phyloP scores from a whole-genome alignment of 2,113 vertebrate species.

The Channa maculata region DNA sequence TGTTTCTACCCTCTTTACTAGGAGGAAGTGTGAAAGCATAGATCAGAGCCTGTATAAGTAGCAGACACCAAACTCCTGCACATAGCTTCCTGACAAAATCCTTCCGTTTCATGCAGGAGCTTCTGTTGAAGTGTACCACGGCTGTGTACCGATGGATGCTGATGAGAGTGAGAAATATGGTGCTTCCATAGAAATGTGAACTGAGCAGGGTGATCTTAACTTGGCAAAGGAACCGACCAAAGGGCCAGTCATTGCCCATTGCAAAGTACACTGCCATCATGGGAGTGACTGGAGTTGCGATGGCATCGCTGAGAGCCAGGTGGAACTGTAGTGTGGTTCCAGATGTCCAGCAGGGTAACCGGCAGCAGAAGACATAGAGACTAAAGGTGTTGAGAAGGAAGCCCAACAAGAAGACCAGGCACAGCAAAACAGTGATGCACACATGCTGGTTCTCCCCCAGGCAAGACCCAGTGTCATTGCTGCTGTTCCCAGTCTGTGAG shows the following conservation, averaged over 20 bases:
- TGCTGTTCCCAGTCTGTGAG: slow-evolving; percentile 32
- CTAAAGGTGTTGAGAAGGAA: slow-evolving; percentile 74
- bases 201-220: slow-evolving; percentile 74
- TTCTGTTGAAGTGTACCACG: slow-evolving; percentile 72
- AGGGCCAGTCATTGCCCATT: slow-evolving; percentile 71
- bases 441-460: slow-evolving; percentile 20
- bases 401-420: slow-evolving; percentile 75
- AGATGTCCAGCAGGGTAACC: slow-evolving; percentile 74
- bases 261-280: slow-evolving; percentile 75
- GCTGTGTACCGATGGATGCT: slow-evolving; percentile 78
- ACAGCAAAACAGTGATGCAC: slow-evolving; percentile 65
- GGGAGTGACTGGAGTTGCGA: slow-evolving; percentile 71
- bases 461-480: slow-evolving; percentile 11
- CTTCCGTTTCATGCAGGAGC: slow-evolving; percentile 69
- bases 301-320: slow-evolving; percentile 77
- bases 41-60: slow-evolving; percentile 65
- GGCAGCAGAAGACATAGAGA: slow-evolving; percentile 81
- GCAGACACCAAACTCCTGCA: slow-evolving; percentile 67
- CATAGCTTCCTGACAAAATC: slow-evolving; percentile 77
- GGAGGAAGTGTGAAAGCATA: slow-evolving; percentile 67
- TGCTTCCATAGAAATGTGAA: slow-evolving; percentile 79
- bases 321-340: slow-evolving; percentile 82
- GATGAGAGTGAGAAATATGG: slow-evolving; percentile 81
- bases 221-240: slow-evolving; percentile 76
- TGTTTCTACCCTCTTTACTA: slow-evolving; percentile 46